phyloP scores from a whole-genome alignment of 2,888 invertebrate genomes.

The Ophion ventricosus region DNA sequence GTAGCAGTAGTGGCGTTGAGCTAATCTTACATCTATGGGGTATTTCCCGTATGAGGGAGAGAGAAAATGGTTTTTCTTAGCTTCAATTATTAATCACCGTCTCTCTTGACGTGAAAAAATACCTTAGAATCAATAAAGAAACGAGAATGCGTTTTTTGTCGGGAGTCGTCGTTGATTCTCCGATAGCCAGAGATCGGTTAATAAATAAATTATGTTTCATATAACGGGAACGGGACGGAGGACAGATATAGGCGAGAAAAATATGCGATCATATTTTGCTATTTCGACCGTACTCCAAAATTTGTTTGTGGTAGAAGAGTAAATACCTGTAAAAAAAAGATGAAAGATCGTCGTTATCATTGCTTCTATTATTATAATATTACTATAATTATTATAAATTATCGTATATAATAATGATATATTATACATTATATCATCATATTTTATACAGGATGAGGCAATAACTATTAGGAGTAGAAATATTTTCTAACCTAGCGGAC shows the following conservation, averaged over 20 bases:
- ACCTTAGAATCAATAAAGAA: slow-evolving; percentile 19
- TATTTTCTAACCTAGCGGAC: too few species aligned
- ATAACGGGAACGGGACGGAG: slow-evolving; percentile 50
- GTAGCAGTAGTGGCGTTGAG: slow-evolving; percentile 69
- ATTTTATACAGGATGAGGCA: too few species aligned
- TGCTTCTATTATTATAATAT: background rate
- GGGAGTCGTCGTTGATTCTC: slow-evolving; percentile 43
- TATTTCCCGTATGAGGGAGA: slow-evolving; percentile 22
- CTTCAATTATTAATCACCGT: slow-evolving; percentile 2
- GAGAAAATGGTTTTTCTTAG: background rate
- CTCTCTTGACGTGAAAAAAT: slow-evolving; percentile 3
- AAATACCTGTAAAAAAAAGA: slow-evolving; percentile 90
- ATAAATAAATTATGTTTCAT: slow-evolving; percentile 58
- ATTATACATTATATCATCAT: too few species aligned
- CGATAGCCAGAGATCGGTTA: slow-evolving; percentile 37
- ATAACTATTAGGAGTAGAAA: too few species aligned
- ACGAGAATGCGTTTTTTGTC: slow-evolving; percentile 27
- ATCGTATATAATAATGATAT: too few species aligned
- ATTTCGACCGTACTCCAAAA: slow-evolving; percentile 90
- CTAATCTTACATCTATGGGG: slow-evolving; percentile 76
- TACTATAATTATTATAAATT: too few species aligned
- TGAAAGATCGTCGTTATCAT: background rate
- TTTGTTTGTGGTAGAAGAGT: slow-evolving; percentile 98
- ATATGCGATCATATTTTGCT: slow-evolving; percentile 79
- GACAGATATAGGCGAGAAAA: slow-evolving; percentile 69